A percentile compares a stretch with the other conserved stretches of the same genome.
Evolutionary conservation across 2,888 invertebrate species (phyloP).

Genomic region (Lysandra coridon): DNA sequence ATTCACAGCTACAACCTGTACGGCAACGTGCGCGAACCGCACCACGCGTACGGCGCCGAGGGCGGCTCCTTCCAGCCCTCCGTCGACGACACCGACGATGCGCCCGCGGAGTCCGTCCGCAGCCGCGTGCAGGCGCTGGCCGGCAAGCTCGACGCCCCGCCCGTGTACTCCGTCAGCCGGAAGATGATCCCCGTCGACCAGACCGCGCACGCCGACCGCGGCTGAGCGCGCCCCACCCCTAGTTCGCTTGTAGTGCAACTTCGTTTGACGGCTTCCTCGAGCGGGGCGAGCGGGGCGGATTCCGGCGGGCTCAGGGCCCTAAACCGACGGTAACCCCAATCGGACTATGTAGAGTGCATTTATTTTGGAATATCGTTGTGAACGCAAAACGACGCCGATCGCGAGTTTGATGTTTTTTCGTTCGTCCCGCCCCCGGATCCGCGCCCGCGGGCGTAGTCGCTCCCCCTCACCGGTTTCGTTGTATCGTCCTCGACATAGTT

Average conservation of each 20-base stretch:
- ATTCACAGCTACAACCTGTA: constrained; percentile 75
- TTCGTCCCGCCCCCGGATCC: neutral
- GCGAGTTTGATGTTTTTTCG: neutral
- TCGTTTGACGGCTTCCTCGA: constrained; percentile 38
- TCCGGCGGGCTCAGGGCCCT: neutral
- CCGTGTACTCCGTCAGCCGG: constrained; percentile 72
- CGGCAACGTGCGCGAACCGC: constrained; percentile 67
- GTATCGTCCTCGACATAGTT: constrained; percentile 32
- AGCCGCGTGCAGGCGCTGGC: constrained; percentile 69
- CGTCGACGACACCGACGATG: constrained; percentile 63
- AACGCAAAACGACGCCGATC: neutral
- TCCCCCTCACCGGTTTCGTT: constrained; percentile 56
- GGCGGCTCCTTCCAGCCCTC: constrained; percentile 54
- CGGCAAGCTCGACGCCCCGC: constrained; percentile 65
- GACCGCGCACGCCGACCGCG: constrained; percentile 60
- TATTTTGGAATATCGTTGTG: constrained; percentile 19
- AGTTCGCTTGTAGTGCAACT: constrained; percentile 62
- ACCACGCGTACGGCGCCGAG: constrained; percentile 74
- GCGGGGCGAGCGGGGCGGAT: constrained; percentile 17
- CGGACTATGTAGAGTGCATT: constrained; percentile 20
- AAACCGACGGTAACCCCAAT: neutral
- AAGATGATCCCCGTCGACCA: constrained; percentile 67
- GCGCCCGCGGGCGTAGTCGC: constrained; percentile 32
- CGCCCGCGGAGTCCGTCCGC: constrained; percentile 69
- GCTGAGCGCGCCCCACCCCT: constrained; percentile 52